These are phyloP conservation scores for Aurelia sp. DNA, from an alignment of 30 jellyfish, hydroid and myxozoan genomes.

Conservation along the genomic window DNA sequence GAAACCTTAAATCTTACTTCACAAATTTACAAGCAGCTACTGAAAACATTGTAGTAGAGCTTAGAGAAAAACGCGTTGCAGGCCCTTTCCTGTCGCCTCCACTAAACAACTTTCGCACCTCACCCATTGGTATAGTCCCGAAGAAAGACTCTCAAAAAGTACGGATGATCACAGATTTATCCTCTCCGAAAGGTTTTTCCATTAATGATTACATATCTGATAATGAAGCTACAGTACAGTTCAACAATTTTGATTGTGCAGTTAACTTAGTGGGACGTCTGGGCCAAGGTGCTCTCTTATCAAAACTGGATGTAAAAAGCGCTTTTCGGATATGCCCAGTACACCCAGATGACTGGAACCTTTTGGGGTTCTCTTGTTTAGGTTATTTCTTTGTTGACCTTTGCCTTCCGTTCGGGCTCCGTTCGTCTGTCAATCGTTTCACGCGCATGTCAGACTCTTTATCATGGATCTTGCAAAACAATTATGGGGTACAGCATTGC, in stretches of 20 bases:
- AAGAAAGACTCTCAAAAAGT: constrained; percentile 63
- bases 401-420: constrained; percentile 75
- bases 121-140: constrained; percentile 79
- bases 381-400: constrained; percentile 62
- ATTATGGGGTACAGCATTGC: background rate
- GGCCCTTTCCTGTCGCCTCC: background rate
- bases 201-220: too few relatives aligned
- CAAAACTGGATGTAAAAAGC: background rate
- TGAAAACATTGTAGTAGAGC: too few relatives aligned
- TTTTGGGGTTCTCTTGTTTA: constrained; percentile 60
- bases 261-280: too few relatives aligned
- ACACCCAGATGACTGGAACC: constrained; percentile 7
- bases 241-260: too few relatives aligned
- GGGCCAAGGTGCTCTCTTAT: too few relatives aligned
- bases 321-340: constrained; percentile 37
- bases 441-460: background rate
- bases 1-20: too few relatives aligned
- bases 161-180: constrained; percentile 61
- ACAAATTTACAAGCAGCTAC: too few relatives aligned
- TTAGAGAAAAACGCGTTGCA: too few relatives aligned
- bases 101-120: constrained; percentile 31
- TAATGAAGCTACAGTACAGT: too few relatives aligned
- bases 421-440: constrained; percentile 68
- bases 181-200: background rate
- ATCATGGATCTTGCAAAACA: background rate